Base-by-base conservation (phyloP, 2,797 vertebrate genomes). In the Spinus pinus region DNA sequence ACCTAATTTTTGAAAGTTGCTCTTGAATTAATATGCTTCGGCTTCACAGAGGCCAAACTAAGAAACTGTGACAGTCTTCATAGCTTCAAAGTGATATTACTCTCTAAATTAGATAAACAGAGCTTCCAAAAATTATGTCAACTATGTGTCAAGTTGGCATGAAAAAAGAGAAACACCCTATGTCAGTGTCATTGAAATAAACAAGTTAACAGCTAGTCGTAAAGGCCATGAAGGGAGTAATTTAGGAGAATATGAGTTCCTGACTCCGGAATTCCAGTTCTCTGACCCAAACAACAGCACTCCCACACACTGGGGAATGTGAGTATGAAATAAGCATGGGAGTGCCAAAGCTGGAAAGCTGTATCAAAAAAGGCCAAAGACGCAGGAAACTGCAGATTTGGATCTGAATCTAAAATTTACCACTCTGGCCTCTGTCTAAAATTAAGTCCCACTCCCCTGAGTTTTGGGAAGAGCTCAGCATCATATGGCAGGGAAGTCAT, bases 241-340 rank as follows among this genome's bases (percentile, higher is more conserved):
- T 84, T 96, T 75, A 93, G 77, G 92, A 83, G 90, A 90, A 91
- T 95, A 80, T 72, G 72, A 90, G 82, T 79, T 96, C 70, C 91
- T 79, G 89, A 62, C 50, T 93, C 39, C 70, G 51, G 91, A 96
- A 96, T 96, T 95, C 91, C 90, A 90, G 66, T 93, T 93, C 82
- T 90, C 77, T 95, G 92, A 94, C 87, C 93, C 91, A 90, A 91
- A 94, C 90, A 94, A 88, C 91, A 95, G 62, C 88, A 94, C 93
- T 96, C 96, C 96, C 95, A 95, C 94, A 75, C 73, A 62, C 77
- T 75, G 77, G 73, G 88, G 91, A 95, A 90, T 90, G 90, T 51
- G 69, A 41, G 7, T 67, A 71, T 1, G 11, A 86, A 91, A 65
- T 78, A 81, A 91, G 61, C 39, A 54, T 51, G 70, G 77, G 94